phyloP scores from a whole-genome alignment of 1,140 invertebrate genomes.

The Drosophila erecta region DNA sequence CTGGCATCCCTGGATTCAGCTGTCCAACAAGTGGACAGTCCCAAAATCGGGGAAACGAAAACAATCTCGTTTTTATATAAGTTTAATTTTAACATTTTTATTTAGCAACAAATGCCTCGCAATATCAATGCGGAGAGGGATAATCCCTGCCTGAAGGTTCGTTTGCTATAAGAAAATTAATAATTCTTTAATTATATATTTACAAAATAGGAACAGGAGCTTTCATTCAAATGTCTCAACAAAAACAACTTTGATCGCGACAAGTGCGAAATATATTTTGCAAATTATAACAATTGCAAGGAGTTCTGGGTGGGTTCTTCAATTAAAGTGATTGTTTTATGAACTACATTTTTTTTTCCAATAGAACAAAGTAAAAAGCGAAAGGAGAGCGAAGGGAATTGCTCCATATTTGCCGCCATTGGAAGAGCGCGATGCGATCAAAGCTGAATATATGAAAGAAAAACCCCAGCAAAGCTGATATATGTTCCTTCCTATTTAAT shows the following conservation, averaged over 20 bases:
- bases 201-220: slow-evolving; percentile 86
- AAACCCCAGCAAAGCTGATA: slow-evolving; percentile 55
- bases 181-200: background rate
- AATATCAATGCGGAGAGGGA: slow-evolving; percentile 83
- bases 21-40: slow-evolving; percentile 15
- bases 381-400: slow-evolving; percentile 73
- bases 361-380: slow-evolving; percentile 75
- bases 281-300: slow-evolving; percentile 88
- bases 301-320: slow-evolving; percentile 86
- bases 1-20: slow-evolving; percentile 16
- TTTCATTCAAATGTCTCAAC: slow-evolving; percentile 87
- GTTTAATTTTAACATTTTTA: slow-evolving; percentile 20
- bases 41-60: slow-evolving; percentile 16
- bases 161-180: background rate
- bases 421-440: slow-evolving; percentile 72
- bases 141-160: slow-evolving; percentile 83
- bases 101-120: slow-evolving; percentile 65
- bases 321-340: slow-evolving; percentile 3
- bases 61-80: slow-evolving; percentile 59
- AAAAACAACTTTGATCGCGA: slow-evolving; percentile 87
- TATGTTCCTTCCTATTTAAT: slow-evolving; percentile 1
- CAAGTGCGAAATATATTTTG: slow-evolving; percentile 87
- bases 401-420: slow-evolving; percentile 68
- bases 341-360: background rate
- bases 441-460: slow-evolving; percentile 78